These are phyloP conservation scores for Ochotona curzoniae DNA, from an alignment of 2,113 vertebrate species.

Conservation along the genomic window DNA sequence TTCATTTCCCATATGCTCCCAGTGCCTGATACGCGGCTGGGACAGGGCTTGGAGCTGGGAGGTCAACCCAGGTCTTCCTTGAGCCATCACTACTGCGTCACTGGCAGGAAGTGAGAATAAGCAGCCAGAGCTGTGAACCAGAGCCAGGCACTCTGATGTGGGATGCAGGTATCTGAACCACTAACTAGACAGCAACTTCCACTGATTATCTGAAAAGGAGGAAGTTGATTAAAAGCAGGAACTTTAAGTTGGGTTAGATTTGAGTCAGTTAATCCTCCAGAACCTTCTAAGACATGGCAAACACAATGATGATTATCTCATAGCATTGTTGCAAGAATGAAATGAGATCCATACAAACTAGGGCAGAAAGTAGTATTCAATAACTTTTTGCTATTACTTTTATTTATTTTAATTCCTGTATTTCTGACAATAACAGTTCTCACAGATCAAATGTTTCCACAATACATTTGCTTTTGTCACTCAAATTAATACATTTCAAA, in stretches of 20 bases:
- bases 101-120: too few relatives aligned
- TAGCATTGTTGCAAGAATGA: background rate
- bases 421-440: background rate
- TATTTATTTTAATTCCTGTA: background rate
- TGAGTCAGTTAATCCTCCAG: background rate
- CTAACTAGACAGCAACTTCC: too few relatives aligned
- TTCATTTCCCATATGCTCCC: too few relatives aligned
- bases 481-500: constrained; percentile 31
- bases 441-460: background rate
- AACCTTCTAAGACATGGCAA: background rate
- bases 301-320: background rate
- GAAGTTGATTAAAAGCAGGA: background rate
- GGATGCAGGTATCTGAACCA: too few relatives aligned
- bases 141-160: too few relatives aligned
- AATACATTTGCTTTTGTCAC: background rate
- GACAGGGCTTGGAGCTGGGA: too few relatives aligned
- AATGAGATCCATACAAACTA: background rate
- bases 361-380: background rate
- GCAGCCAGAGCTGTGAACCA: too few relatives aligned
- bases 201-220: background rate
- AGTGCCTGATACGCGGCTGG: too few relatives aligned
- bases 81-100: too few relatives aligned
- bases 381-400: background rate
- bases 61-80: too few relatives aligned
- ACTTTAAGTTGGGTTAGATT: background rate